A percentile compares a stretch with the other conserved stretches of the same genome.
Conservation (phyloP, 1,140 invertebrate genomes). For the Trichogramma pretiosum region DNA sequence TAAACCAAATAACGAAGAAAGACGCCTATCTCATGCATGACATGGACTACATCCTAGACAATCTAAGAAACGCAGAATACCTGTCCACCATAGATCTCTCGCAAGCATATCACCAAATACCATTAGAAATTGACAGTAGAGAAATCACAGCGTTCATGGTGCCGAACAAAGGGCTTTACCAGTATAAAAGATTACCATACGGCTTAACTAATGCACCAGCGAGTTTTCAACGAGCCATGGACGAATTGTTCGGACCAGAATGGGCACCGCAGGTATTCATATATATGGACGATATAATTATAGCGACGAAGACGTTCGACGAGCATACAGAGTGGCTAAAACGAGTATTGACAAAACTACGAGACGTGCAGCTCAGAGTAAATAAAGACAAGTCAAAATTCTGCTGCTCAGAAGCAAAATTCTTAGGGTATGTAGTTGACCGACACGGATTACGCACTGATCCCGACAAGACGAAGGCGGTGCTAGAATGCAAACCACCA, state of each 20-base stretch:
- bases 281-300: constrained; percentile 35
- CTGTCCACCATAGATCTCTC: neutral
- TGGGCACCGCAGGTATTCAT: constrained; percentile 19
- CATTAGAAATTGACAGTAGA: constrained; percentile 31
- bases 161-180: constrained; percentile 25
- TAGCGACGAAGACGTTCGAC: constrained; percentile 24
- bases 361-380: too few species aligned
- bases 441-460: too few species aligned
- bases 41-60: too few species aligned
- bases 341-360: constrained; percentile 22
- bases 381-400: too few species aligned
- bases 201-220: constrained; percentile 28
- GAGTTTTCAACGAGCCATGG: constrained; percentile 26
- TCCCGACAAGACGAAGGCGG: too few species aligned
- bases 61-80: too few species aligned
- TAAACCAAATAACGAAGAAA: too few species aligned
- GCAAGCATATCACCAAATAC: constrained; percentile 15
- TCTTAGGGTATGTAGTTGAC: too few species aligned
- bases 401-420: too few species aligned
- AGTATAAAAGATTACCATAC: constrained; percentile 32
- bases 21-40: too few species aligned
- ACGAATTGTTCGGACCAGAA: constrained; percentile 23
- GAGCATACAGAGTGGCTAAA: constrained; percentile 24
- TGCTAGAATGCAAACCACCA: too few species aligned
- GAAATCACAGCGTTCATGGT: constrained; percentile 27